phyloP scores from a whole-genome alignment of 2,888 invertebrate genomes.

The Cerastis leucographa region DNA sequence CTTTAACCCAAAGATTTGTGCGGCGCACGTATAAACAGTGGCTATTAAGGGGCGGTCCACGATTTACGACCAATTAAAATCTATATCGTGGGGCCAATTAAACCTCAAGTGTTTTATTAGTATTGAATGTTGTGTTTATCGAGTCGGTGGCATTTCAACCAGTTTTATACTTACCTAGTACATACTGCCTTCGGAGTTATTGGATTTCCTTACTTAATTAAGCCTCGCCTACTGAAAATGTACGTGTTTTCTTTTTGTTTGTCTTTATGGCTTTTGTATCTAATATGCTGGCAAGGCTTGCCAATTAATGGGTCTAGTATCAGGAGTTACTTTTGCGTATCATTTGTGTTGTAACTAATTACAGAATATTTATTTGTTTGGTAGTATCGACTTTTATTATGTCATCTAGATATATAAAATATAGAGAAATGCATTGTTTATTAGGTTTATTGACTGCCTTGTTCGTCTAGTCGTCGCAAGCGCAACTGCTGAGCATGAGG shows the following conservation, averaged over 20 bases:
- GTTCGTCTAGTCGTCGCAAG: too few relatives aligned
- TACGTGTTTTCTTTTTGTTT: constrained; percentile 46
- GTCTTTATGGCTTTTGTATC: constrained; percentile 36
- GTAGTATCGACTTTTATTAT: constrained; percentile 26
- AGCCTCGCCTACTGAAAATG: constrained; percentile 58
- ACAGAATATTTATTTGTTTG: neutral
- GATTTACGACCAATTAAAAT: constrained; percentile 89
- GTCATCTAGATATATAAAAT: constrained; percentile 37
- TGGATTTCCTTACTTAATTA: constrained; percentile 67
- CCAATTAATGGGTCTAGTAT: constrained; percentile 42
- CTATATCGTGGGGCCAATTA: constrained; percentile 87
- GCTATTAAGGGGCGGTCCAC: constrained; percentile 79
- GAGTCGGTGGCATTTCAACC: constrained; percentile 70
- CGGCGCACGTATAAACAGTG: constrained; percentile 69
- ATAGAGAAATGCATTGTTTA: constrained; percentile 10
- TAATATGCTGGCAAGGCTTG: constrained; percentile 30
- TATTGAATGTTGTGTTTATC: constrained; percentile 81
- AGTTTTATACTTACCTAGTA: constrained; percentile 66
- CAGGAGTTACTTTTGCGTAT: constrained; percentile 29
- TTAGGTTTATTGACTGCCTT: neutral
- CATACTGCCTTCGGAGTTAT: constrained; percentile 49
- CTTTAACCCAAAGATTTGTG: constrained; percentile 76
- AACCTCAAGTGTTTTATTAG: constrained; percentile 83
- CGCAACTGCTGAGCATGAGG: too few relatives aligned
- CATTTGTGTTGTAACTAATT: constrained; percentile 8